phyloP scores from a whole-genome alignment of 2,888 invertebrate genomes.

The Agonopterix heracliana region DNA sequence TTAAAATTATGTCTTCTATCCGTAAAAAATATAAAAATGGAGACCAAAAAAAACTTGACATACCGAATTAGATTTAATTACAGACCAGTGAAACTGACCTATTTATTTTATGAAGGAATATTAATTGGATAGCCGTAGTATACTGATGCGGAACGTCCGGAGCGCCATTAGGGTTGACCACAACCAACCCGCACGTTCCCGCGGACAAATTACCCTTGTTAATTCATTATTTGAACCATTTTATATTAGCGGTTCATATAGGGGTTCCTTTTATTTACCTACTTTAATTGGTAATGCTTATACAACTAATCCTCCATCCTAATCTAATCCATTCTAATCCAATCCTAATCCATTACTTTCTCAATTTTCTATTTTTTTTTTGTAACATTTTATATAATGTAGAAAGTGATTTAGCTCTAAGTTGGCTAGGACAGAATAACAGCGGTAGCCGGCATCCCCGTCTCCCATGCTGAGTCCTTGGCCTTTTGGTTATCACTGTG shows the following conservation, averaged over 20 bases:
- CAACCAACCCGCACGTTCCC: conserved; percentile 23
- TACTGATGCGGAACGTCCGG: conserved; percentile 26
- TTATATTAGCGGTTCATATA: conserved; percentile 19
- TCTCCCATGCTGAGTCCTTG: no score
- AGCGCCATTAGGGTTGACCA: conserved; percentile 3
- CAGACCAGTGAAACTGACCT: conserved; percentile 9
- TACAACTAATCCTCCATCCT: not conserved
- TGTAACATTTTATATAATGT: no score
- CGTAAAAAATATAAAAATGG: no score
- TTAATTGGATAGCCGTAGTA: conserved; percentile 34
- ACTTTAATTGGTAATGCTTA: not conserved
- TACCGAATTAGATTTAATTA: conserved; percentile 6
- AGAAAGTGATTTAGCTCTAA: no score
- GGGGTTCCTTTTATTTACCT: not conserved
- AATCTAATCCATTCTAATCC: no score
- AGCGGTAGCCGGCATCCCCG: no score
- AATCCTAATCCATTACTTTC: no score
- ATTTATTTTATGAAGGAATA: conserved; percentile 29
- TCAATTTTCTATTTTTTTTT: no score
- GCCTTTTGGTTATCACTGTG: no score
- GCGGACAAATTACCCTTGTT: conserved; percentile 40
- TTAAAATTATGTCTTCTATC: no score
- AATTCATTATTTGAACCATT: conserved; percentile 31
- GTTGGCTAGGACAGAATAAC: no score
- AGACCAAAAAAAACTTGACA: no score